A percentile compares a stretch with the other conserved stretches of the same genome.
Conservation (phyloP, 2,113 vertebrate genomes). For the Climacteris rufus region DNA sequence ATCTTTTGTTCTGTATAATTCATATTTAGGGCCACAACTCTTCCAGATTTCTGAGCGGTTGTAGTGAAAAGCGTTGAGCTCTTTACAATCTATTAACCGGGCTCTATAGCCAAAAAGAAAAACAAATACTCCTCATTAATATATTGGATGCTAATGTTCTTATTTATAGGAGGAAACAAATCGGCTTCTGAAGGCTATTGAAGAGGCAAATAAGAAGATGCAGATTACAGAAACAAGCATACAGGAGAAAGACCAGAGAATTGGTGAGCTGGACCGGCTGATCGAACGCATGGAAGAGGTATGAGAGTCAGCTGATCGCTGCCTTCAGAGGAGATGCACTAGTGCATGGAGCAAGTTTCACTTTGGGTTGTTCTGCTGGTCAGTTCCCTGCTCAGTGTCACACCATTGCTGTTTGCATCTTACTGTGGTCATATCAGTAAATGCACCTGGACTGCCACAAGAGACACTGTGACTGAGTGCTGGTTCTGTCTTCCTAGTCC, state of each 20-base stretch:
- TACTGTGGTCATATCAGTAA: neutral
- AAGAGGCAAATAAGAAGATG: constrained; percentile 88
- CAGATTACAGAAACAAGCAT: constrained; percentile 82
- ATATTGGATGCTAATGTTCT: neutral
- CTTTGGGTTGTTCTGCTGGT: neutral
- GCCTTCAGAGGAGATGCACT: neutral
- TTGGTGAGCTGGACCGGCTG: constrained; percentile 87
- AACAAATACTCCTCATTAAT: neutral
- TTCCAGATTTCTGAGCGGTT: neutral
- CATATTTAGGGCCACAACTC: neutral
- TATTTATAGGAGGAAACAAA: constrained; percentile 84
- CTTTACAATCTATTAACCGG: neutral
- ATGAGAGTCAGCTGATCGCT: neutral
- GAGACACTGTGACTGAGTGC: neutral
- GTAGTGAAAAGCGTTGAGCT: neutral
- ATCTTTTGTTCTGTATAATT: neutral
- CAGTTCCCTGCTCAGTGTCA: neutral
- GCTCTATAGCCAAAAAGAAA: neutral
- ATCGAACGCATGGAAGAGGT: constrained; percentile 92
- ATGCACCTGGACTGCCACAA: neutral
- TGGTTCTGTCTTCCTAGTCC: neutral
- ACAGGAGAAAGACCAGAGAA: constrained; percentile 86
- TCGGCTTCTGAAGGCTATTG: constrained; percentile 85
- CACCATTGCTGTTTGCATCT: neutral
- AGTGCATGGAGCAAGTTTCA: neutral